phyloP scores from a whole-genome alignment of 2,888 invertebrate species.

The Invenusta paracnida region DNA sequence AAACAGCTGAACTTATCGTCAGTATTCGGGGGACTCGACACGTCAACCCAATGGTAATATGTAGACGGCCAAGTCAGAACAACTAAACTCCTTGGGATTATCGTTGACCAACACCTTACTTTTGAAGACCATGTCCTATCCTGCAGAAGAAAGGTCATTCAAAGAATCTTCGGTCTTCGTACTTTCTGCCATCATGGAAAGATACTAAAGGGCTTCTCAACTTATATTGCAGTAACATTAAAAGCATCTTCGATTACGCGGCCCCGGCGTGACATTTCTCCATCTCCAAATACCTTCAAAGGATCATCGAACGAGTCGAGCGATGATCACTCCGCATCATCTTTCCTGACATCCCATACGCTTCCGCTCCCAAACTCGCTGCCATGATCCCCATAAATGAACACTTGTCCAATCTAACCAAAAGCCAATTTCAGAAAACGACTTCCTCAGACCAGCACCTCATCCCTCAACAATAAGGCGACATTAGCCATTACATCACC shows the following conservation, averaged over 20 bases:
- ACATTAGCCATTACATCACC: too few relatives aligned
- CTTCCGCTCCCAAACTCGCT: too few relatives aligned
- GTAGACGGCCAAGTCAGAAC: neutral
- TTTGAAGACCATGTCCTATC: neutral
- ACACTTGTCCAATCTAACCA: too few relatives aligned
- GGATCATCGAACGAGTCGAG: neutral
- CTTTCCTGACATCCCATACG: neutral
- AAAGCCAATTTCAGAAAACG: too few relatives aligned
- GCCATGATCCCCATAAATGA: too few relatives aligned
- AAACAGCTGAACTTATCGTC: neutral
- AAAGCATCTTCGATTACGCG: neutral
- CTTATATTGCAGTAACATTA: neutral
- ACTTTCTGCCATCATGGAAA: neutral
- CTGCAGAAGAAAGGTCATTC: neutral
- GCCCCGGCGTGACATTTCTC: neutral
- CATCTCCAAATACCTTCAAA: neutral
- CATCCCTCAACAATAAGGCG: too few relatives aligned
- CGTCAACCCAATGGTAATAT: neutral
- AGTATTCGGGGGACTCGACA: neutral
- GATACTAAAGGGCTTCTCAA: neutral
- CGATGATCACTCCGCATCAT: neutral
- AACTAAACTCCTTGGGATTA: neutral
- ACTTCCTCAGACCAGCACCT: too few relatives aligned
- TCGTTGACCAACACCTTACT: neutral
- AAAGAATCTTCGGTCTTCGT: neutral